Conservation (phyloP, 2,113 vertebrate genomes). For the Tricholaema leucomelas region DNA sequence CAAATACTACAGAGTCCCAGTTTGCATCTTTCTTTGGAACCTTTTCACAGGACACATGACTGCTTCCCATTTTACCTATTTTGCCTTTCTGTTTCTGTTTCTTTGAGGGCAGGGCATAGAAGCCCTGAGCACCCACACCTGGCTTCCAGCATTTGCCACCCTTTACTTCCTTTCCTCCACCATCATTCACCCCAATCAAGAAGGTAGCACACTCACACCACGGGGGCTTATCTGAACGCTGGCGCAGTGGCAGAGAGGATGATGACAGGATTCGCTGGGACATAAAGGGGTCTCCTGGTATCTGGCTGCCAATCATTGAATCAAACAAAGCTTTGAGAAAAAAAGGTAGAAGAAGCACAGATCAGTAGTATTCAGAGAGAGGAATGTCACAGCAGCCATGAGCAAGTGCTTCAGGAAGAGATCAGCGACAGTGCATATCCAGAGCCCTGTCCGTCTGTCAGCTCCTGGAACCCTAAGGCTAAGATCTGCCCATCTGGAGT, state of each 20-base stretch:
- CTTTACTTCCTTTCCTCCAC: background rate
- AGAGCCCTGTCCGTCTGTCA: background rate
- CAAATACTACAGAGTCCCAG: background rate
- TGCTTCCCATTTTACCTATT: background rate
- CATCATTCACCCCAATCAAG: background rate
- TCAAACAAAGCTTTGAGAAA: conserved; percentile 83
- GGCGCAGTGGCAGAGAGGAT: conserved; percentile 80
- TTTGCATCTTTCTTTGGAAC: background rate
- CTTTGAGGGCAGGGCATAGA: background rate
- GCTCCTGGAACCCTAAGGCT: background rate
- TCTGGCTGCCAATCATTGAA: conserved; percentile 80
- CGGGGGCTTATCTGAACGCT: conserved; percentile 89
- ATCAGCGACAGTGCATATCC: background rate
- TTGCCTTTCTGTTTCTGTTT: background rate
- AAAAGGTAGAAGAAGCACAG: background rate
- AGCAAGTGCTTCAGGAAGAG: background rate
- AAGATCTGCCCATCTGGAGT: background rate
- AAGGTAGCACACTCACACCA: conserved; percentile 88
- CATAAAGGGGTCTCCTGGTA: conserved; percentile 84
- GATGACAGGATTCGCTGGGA: conserved; percentile 88
- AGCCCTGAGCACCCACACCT: background rate
- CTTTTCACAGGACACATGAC: background rate
- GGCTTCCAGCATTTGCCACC: background rate
- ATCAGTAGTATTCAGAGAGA: background rate
- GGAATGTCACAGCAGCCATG: background rate